A percentile compares a stretch with the other conserved stretches of the same genome.
These are phyloP conservation scores for Pampus argenteus DNA, from an alignment of 2,797 vertebrate species.

Conservation along the genomic window DNA sequence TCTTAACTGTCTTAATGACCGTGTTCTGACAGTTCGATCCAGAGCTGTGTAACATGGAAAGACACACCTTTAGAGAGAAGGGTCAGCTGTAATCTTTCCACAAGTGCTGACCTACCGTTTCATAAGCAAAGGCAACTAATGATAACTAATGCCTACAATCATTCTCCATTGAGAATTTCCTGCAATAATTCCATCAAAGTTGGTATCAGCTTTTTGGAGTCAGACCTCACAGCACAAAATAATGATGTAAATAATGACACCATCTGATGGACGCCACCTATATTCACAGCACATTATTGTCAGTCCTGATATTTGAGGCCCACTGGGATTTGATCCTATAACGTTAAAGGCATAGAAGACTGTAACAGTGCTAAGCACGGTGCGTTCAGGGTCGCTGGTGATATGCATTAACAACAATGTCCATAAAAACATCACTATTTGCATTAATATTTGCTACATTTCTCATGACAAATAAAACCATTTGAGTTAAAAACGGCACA, in stretches of 20 bases:
- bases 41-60: neutral
- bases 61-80: neutral
- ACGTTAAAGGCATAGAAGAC: neutral
- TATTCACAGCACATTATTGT: neutral
- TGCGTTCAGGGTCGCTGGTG: neutral
- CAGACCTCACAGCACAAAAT: neutral
- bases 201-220: neutral
- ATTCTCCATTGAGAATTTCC: neutral
- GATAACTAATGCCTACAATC: neutral
- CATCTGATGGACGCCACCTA: neutral
- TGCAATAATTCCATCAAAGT: neutral
- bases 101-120: neutral
- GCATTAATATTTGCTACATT: conserved; percentile 12
- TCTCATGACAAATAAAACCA: conserved; percentile 2
- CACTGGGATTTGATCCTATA: neutral
- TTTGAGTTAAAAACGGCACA: neutral
- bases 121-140: neutral
- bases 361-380: too few relatives aligned
- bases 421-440: neutral
- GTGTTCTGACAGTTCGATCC: neutral
- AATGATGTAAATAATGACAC: neutral
- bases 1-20: neutral
- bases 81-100: neutral
- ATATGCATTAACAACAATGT: neutral
- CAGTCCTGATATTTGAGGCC: neutral